phyloP scores from a whole-genome alignment of 2,888 invertebrate species.

The Cataglyphis altisquamis region DNA sequence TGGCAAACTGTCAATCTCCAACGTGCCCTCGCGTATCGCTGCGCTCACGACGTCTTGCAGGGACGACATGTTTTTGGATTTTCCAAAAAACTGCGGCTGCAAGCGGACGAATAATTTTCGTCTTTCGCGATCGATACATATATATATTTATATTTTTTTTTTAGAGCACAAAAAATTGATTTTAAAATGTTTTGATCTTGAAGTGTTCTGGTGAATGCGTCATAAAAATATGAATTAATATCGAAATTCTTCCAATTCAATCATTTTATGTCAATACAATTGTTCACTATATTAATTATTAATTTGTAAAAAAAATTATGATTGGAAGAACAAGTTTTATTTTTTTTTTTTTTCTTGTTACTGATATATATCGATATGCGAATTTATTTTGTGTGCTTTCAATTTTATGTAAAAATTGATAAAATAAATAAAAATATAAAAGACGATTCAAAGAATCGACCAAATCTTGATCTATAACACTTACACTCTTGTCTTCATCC shows the following conservation, averaged over 20 bases:
- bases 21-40: conserved; percentile 74
- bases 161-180: not conserved
- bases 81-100: conserved; percentile 35
- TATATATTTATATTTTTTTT: not conserved
- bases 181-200: not conserved
- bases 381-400: not conserved
- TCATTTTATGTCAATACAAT: not conserved
- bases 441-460: not conserved
- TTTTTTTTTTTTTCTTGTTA: not conserved
- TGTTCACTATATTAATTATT: not conserved
- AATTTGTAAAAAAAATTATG: not conserved
- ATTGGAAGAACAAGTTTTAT: not conserved
- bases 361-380: not conserved
- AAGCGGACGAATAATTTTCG: conserved; percentile 3
- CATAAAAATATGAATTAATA: not conserved
- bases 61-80: conserved; percentile 39
- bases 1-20: conserved; percentile 81
- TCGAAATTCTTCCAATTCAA: not conserved
- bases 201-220: not conserved
- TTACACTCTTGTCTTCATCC: conserved; percentile 69
- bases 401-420: not conserved
- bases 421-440: not conserved
- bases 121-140: not conserved
- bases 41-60: conserved; percentile 27
- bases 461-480: conserved; percentile 42